phyloP scores from a whole-genome alignment of 2,888 invertebrate genomes.

The Dolichopus griseipennis region DNA sequence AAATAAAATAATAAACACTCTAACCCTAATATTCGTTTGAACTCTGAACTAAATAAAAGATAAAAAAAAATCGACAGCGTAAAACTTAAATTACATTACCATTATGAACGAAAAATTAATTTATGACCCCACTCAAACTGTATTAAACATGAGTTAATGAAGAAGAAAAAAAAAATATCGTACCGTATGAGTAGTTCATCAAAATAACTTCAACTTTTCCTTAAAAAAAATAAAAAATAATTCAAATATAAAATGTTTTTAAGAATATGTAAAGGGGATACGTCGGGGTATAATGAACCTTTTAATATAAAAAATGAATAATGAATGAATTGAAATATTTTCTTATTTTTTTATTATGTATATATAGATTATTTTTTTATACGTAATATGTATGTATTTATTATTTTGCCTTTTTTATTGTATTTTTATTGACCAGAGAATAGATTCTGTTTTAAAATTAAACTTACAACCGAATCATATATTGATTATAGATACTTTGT shows the following conservation, averaged over 20 bases:
- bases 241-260: background rate
- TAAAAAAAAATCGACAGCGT: too few species aligned
- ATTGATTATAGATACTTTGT: too few species aligned
- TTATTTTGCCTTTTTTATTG: too few species aligned
- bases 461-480: too few species aligned
- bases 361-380: too few species aligned
- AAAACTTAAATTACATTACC: too few species aligned
- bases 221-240: background rate
- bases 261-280: background rate
- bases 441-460: background rate
- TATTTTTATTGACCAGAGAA: background rate
- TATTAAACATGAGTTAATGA: background rate
- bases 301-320: conserved; percentile 6
- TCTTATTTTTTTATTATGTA: background rate
- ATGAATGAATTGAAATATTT: conserved; percentile 1
- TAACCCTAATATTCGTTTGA: too few species aligned
- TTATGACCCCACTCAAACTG: too few species aligned
- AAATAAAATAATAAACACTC: too few species aligned
- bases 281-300: conserved; percentile 4
- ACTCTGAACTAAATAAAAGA: too few species aligned
- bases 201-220: conserved; percentile 3
- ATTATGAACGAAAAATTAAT: too few species aligned
- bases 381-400: too few species aligned
- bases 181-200: conserved; percentile 4
- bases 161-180: background rate